A percentile compares a stretch with the other conserved stretches of the same genome.
Evolutionary conservation across 2,797 vertebrate species (phyloP).

Genomic region (Neomorphus geoffroyi): DNA sequence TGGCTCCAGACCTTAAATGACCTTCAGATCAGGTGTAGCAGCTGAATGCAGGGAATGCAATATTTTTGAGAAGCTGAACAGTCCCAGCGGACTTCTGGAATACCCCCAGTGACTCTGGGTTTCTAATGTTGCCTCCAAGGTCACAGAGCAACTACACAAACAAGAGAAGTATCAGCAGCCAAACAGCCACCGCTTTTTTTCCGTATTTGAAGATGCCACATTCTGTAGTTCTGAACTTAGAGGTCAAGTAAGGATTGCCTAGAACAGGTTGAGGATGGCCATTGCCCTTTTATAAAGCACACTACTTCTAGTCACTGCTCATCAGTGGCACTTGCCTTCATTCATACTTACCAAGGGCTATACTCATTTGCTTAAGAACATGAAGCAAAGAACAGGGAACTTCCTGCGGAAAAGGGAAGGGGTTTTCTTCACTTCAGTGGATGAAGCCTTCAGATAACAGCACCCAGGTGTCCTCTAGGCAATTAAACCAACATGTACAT

Average conservation of each 20-base stretch:
- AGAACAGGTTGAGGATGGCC: neutral
- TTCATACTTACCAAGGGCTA: neutral
- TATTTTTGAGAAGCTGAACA: neutral
- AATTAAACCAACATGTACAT: neutral
- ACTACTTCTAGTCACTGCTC: neutral
- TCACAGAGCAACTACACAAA: neutral
- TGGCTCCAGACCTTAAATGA: neutral
- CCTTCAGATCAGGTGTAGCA: neutral
- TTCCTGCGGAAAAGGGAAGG: neutral
- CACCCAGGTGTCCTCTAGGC: neutral
- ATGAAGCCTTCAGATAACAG: neutral
- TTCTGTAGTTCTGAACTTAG: neutral
- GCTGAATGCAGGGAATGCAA: neutral
- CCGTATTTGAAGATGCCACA: neutral
- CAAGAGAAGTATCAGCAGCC: neutral
- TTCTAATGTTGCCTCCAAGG: neutral
- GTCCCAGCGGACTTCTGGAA: neutral
- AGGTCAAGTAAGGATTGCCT: neutral
- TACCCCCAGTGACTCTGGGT: fast-evolving
- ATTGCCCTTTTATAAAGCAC: neutral
- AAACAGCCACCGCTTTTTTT: neutral
- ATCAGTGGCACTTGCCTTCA: neutral
- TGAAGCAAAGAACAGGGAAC: neutral
- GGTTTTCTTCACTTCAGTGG: neutral
- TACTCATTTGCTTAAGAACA: neutral